Percentiles rank a stretch among this genome's conserved stretches.
Evolutionary conservation across 37 sponge, comb jelly and placozoan species (phyloP).

Genomic region (Halichondria panicea): DNA sequence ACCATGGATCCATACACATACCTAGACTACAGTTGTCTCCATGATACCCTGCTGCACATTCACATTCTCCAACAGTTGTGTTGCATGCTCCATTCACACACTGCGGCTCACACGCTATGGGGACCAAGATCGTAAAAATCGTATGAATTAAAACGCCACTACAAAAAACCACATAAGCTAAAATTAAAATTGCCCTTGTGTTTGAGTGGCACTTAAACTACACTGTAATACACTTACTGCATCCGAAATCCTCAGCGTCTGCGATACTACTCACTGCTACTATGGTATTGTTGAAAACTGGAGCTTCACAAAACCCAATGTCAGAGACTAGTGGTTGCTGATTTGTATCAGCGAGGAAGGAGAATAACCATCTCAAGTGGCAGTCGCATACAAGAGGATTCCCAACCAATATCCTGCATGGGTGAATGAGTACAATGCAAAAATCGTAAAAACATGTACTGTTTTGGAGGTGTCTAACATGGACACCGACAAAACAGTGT

Average conservation of each 20-base stretch:
- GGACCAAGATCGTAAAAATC: not conserved
- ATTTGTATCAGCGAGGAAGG: not conserved
- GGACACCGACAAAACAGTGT: too few relatives aligned
- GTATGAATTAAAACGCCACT: not conserved
- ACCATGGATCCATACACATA: not conserved
- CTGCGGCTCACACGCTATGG: not conserved
- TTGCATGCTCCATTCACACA: slow-evolving; percentile 53
- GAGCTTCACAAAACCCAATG: too few relatives aligned
- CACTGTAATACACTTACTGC: too few relatives aligned
- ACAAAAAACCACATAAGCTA: not conserved
- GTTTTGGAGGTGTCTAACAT: too few relatives aligned
- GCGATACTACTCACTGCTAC: too few relatives aligned
- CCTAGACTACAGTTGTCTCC: slow-evolving; percentile 31
- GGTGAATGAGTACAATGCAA: too few relatives aligned
- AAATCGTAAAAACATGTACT: too few relatives aligned
- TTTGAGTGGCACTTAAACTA: too few relatives aligned
- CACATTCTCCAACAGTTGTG: slow-evolving; percentile 36
- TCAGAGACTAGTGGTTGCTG: too few relatives aligned
- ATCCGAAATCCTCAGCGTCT: too few relatives aligned
- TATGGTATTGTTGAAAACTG: too few relatives aligned
- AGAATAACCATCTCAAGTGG: slow-evolving; percentile 18
- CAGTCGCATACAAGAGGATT: slow-evolving; percentile 38
- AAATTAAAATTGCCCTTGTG: too few relatives aligned
- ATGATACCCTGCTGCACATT: slow-evolving; percentile 32
- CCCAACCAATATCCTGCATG: slow-evolving; percentile 7